Evolutionary conservation across 2,888 invertebrate genomes (phyloP).

Genomic region (Druceiella hillmani): DNA sequence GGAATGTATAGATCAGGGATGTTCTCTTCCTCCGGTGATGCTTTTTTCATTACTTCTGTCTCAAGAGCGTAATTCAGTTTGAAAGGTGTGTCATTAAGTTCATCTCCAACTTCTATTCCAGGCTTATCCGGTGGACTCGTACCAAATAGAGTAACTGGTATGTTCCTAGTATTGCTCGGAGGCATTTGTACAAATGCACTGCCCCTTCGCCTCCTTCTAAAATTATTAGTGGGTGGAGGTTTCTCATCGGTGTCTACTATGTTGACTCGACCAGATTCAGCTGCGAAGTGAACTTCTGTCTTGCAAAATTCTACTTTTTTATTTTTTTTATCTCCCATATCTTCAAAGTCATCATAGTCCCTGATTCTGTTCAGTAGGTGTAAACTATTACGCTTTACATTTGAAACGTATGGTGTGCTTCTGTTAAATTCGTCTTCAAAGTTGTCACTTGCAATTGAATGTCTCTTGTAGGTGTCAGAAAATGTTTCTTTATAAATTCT

Average conservation of each 20-base stretch:
- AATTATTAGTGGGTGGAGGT: constrained; percentile 78
- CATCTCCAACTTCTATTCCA: constrained; percentile 35
- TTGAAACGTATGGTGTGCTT: too few species aligned
- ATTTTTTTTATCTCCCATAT: constrained; percentile 44
- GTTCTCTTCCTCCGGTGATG: constrained; percentile 10
- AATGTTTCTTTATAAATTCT: too few species aligned
- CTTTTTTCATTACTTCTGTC: constrained; percentile 16
- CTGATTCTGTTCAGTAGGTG: constrained; percentile 53
- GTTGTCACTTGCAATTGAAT: too few species aligned
- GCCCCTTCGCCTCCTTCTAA: constrained; percentile 60
- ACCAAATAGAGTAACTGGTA: constrained; percentile 63
- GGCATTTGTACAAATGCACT: constrained; percentile 47
- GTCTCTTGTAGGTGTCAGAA: too few species aligned
- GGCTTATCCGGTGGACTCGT: too few species aligned
- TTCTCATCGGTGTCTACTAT: constrained; percentile 86
- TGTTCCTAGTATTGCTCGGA: constrained; percentile 39
- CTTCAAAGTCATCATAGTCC: too few species aligned
- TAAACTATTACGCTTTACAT: constrained; percentile 53
- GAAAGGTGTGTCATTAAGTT: constrained; percentile 6
- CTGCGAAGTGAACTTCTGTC: constrained; percentile 83
- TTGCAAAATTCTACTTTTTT: constrained; percentile 84
- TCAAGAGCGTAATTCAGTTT: constrained; percentile 26
- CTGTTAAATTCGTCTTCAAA: too few species aligned
- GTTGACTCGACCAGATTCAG: constrained; percentile 79
- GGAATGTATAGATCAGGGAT: constrained; percentile 1